phyloP scores from a whole-genome alignment of 2,888 invertebrate genomes.

The Hecatera dysodea region DNA sequence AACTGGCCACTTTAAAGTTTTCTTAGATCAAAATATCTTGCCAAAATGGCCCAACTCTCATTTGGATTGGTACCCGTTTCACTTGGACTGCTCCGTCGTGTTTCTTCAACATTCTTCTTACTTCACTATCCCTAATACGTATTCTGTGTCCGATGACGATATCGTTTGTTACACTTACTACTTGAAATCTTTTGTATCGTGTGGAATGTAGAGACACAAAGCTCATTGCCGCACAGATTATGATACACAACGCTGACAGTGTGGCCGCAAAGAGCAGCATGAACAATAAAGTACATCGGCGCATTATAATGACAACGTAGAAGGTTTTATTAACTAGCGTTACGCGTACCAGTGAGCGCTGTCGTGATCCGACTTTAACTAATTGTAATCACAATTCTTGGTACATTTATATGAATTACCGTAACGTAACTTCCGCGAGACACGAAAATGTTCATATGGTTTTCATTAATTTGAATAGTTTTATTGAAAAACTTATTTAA shows the following conservation, averaged over 20 bases:
- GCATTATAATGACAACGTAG: neutral
- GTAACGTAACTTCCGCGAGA: neutral
- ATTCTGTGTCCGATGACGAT: neutral
- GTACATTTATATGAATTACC: neutral
- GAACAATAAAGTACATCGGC: neutral
- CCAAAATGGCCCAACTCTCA: conserved; percentile 21
- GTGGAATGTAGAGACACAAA: neutral
- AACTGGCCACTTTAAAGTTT: neutral
- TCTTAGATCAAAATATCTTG: neutral
- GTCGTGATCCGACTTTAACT: neutral
- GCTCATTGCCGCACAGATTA: neutral
- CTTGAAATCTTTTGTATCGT: conserved; percentile 3
- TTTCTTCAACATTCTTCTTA: conserved; percentile 6
- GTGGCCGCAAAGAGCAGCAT: neutral
- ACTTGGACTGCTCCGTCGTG: neutral
- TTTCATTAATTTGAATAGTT: neutral
- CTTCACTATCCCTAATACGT: neutral
- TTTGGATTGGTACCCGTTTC: neutral
- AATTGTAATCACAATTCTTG: neutral
- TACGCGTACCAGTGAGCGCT: neutral
- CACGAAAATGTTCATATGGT: neutral
- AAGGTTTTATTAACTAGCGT: neutral
- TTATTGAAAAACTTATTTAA: too few species aligned
- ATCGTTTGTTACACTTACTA: neutral
- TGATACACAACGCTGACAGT: conserved; percentile 10